Base-by-base conservation (phyloP, 2,797 vertebrate species). In the Argya squamiceps region DNA sequence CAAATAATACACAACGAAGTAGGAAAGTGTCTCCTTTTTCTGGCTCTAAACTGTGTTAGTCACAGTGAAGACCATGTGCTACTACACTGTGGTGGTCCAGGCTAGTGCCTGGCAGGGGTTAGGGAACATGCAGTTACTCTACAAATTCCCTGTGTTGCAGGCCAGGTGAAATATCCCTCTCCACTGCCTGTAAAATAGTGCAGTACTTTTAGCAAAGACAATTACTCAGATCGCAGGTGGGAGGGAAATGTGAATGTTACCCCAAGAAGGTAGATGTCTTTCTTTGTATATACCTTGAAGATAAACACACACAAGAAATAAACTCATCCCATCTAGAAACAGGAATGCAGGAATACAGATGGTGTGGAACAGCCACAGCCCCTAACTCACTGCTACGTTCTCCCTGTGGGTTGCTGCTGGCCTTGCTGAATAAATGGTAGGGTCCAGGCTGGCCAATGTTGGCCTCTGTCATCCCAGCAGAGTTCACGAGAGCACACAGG, bases 361-460 rank as follows among this genome's bases (percentile, higher is more conserved):
- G 43, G 30, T 22, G 59, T 37, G 50, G n/a, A 59, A 73, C 10
- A 62, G 18, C 27, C 65, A 41, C 15, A 41, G 16, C 18, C 49
- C 17, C n/a, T 43, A 36, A 47, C 36, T 60, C 3, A 2, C 14
- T 58, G 39, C 36, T n/a, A 20, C 39, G 21, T 75, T 81, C 26
- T 13, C 15, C 0, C 0, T 1, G 1, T 0, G 4, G 18, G n/a
- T 15, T 74, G 44, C 47, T 76, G 22, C 10, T 73, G n/a, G 36
- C 46, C 29, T 21, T 32, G 20, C 56, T 52, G 21, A 75, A 26
- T 18, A 50, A 85, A 89, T 32, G 29, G 27, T 6, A 22, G 26
- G 22, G 37, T 44, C 32, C 13, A 52, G 11, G 9, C 36, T 63
- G 62, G 18, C 1, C 2, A 47, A 23, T 50, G 8, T 2, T 50